Evolutionary conservation across 2,888 invertebrate species (phyloP), one percentile per base, ranked within the genome.

Genomic region (Laothoe populi): DNA sequence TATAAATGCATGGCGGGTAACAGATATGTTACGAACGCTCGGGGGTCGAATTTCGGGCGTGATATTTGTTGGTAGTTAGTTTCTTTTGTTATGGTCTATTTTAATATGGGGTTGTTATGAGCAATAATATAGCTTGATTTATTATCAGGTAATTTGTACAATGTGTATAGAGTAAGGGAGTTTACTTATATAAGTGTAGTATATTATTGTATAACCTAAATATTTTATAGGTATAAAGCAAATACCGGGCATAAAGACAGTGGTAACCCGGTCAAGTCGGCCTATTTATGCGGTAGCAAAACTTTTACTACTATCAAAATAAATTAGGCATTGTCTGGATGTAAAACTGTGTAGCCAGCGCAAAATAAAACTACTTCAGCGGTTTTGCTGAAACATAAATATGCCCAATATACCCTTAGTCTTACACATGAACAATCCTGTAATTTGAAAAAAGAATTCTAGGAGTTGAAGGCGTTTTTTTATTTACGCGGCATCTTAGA

Each of bases 1-100:
- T 67, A 73, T 69, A 74, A 78, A 80, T 78, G 76, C 72, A 67
- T 63, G 62, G 64, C 69, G 70, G 64, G 70, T 66, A 69, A 63
- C 45, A 62, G 82, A 82, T 83, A 79, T 70, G 75, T 68, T 71
- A 70, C 63, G 63, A 53, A 53, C 44, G 57, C 45, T 45, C 45
- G 16, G 53, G 57, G 57, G 58, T 62, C 45, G 35, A 31, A 35
- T 53, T 53, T 53, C 53, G 53, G 53, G 53, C 53, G 53, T 53
- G 53, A 53, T 53, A 53, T 53, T 53, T 53, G 53, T 53, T 53
- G 53, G 53, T 53, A 53, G 53, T 53, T 53, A 53, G 31, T 35
- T 35, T 19, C 53, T 53, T 49, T 49, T 53, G 35, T 53, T 31
- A 53, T 19, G 35, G 16, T 53, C 49, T 49, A 53, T 35, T 35